A percentile compares a stretch with the other conserved stretches of the same genome.
Conservation (phyloP, 1,140 invertebrate species). For the Papilio polyxenes region DNA sequence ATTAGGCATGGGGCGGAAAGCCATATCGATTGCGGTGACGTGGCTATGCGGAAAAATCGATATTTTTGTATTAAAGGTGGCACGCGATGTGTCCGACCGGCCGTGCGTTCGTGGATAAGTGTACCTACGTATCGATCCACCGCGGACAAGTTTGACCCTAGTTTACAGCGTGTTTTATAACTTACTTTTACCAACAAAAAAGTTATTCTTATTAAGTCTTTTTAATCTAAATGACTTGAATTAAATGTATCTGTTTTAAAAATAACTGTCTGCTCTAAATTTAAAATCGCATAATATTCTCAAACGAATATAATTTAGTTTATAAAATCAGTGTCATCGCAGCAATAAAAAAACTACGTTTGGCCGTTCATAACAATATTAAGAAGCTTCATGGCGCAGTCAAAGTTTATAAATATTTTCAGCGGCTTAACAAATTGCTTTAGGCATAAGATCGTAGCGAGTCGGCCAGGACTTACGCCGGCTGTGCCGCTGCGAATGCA, state of each 20-base stretch:
- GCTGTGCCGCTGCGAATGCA: conserved; percentile 49
- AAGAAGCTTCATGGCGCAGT: conserved; percentile 27
- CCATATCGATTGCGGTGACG: conserved; percentile 80
- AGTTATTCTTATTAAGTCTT: neutral
- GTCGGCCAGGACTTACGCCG: conserved; percentile 46
- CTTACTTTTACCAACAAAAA: conserved; percentile 53
- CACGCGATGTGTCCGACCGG: conserved; percentile 75
- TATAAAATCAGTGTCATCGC: conserved; percentile 15
- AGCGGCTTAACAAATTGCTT: conserved; percentile 42
- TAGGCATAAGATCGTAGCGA: conserved; percentile 41
- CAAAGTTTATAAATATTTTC: conserved; percentile 39
- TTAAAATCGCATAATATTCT: neutral
- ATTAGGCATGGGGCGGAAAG: conserved; percentile 79
- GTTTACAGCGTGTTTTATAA: conserved; percentile 70
- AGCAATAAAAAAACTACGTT: conserved; percentile 25
- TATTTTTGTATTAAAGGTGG: conserved; percentile 79
- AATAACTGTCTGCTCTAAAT: conserved; percentile 4
- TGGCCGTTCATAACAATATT: conserved; percentile 8
- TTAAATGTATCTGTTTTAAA: neutral
- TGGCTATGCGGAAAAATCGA: conserved; percentile 79
- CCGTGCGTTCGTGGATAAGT: conserved; percentile 67
- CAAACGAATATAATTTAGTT: conserved; percentile 20
- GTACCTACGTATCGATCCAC: conserved; percentile 72
- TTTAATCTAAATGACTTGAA: conserved; percentile 10
- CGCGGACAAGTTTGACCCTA: conserved; percentile 69